phyloP scores from a whole-genome alignment of 2,797 vertebrate genomes.

The Poeciliopsis turneri region DNA sequence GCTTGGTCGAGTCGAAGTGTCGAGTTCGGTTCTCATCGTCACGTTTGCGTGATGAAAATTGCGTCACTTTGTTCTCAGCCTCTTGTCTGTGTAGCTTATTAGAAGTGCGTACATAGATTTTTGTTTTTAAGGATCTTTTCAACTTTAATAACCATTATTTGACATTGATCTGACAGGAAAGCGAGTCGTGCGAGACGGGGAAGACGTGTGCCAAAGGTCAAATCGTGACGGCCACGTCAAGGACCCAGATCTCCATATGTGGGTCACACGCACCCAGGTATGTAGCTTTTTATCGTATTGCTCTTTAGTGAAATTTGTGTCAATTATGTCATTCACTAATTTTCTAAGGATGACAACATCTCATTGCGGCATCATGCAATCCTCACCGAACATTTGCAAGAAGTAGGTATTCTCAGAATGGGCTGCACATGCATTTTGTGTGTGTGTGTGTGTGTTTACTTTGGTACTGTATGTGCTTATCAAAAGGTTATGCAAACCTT shows the following conservation, averaged over 20 bases:
- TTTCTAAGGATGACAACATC: not conserved
- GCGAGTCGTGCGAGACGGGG: too few relatives aligned
- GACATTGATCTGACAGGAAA: too few relatives aligned
- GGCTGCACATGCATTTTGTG: not conserved
- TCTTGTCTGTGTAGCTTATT: not conserved
- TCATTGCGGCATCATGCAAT: not conserved
- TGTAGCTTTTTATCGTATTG: not conserved
- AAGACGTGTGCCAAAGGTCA: too few relatives aligned
- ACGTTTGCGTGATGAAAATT: too few relatives aligned
- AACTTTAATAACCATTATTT: too few relatives aligned
- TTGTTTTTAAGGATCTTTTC: not conserved
- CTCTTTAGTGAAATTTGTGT: not conserved
- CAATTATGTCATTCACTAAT: not conserved
- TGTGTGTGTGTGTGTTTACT: slow-evolving; percentile 29
- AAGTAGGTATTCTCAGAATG: not conserved
- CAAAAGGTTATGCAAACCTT: slow-evolving; percentile 57
- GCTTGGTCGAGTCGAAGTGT: too few relatives aligned
- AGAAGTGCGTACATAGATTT: not conserved
- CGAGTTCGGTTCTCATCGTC: too few relatives aligned
- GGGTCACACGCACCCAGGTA: too few relatives aligned
- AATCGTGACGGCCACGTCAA: too few relatives aligned
- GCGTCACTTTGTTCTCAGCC: not conserved
- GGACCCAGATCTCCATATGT: too few relatives aligned
- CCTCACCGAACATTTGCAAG: not conserved
- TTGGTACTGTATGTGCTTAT: slow-evolving; percentile 29